Evolutionary conservation across 1,140 invertebrate species (phyloP), one percentile per base, ranked within the genome.

Genomic region (Brachionus rotundiformis): DNA sequence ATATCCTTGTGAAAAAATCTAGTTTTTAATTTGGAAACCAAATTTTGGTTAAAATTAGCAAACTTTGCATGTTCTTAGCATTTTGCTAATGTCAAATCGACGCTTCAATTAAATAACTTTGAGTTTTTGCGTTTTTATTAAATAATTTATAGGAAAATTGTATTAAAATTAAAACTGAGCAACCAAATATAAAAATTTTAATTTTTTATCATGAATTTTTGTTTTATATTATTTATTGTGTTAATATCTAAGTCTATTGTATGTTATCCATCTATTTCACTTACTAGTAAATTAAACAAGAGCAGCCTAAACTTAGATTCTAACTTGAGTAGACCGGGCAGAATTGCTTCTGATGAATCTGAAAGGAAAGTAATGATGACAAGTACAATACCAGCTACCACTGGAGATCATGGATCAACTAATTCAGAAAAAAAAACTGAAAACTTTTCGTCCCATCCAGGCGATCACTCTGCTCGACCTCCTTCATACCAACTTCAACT

Each of bases 31-130:
- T 33, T 36, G 63, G 33, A 36, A 39, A 68, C 5, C 27, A 31
- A 31, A 39, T 36, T 68, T 36, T 36, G 63, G 16, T 39, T 19
- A 36, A 68, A 36, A 36, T 68, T 36, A 16, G 19, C 16, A 68
- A 68, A n/a, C 63, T 68, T 68, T 13, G 29, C 63, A 36, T 68
- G 63, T 36, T 19, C 27, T 68, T 68, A 68, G 33, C 63, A 68
- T 68, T 68, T 68, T 29, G 61, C 11, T 25, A 68, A 68, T 68
- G 63, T 68, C 33, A 68, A 68, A 16, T 33, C 29, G 33, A 68
- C 63, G 63, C 63, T 68, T 68, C 29, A 68, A 8, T 68, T 68
- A 33, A 19, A 16, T 36, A 41, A 31, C 10, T 7, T 39, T 36
- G 16, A 19, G 47, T 19, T 54, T 25, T 19, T 54, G 47, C 47